Base-by-base conservation (phyloP, 2,113 vertebrate genomes). In the Sprattus sprattus region DNA sequence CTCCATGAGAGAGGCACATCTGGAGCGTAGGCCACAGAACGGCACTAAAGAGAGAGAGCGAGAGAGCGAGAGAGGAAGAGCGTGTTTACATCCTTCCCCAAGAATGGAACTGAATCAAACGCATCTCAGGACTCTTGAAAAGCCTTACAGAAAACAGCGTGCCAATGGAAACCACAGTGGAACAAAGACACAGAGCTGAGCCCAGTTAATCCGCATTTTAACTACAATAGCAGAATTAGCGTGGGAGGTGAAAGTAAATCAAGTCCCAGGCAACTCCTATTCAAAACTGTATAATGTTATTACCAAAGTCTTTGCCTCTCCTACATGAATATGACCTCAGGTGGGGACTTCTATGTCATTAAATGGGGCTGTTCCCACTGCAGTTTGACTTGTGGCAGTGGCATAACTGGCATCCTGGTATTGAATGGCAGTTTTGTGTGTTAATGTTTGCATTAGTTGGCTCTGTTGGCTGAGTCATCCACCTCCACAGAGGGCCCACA, bases 1-100 rank as follows among this genome's bases (percentile, higher is more conserved):
- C 7, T 9, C 64, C 64, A 67, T 67, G n/a, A 67, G n/a, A 67
- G n/a, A 67, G 64, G n/a, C 64, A 67, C 64, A 67, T 67, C 64
- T 67, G 64, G 64, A 50, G 47, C 20, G 45, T 6, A 75, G 6
- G 44, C 15, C 11, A 52, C 82, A 32, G n/a, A 47, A 46, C 45
- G 45, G 54, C 11, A 2, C 22, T 67, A 3, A 6, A 67, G n/a
- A 67, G 64, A 1, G n/a, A 67, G n/a, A 28, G 22, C 11, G n/a
- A 28, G n/a, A 28, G 4, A 67, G n/a, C 28, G 60, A n/a, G 60
- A 64, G 22, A 8, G 60, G 9, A 6, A 25, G 60, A 64, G 60
- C 25, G 60, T 25, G 60, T 67, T 67, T 67, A 67, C 64, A 67
- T 67, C 64, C 64, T 28, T 67, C 64, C 28, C 64, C 22, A 67